Percentiles rank a stretch among this genome's conserved stretches.
These are phyloP conservation scores for Bruchidius siliquastri DNA, from an alignment of 2,888 invertebrate species.

Conservation along the genomic window DNA sequence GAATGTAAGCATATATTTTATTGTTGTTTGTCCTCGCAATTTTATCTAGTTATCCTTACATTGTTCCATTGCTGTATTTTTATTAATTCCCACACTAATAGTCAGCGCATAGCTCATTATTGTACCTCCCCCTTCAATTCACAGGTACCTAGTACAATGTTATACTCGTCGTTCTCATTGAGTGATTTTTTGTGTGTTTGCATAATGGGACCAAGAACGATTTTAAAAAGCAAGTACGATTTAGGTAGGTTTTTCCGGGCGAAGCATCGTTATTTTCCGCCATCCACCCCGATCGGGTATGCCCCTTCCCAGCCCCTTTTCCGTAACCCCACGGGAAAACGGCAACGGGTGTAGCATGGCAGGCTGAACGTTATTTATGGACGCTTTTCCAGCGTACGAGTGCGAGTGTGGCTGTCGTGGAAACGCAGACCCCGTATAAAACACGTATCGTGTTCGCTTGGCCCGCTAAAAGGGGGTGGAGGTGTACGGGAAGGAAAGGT, in stretches of 20 bases:
- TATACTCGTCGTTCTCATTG: too few species aligned
- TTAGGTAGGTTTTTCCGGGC: not conserved
- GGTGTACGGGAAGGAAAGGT: conserved; percentile 4
- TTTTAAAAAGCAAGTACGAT: too few species aligned
- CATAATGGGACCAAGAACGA: too few species aligned
- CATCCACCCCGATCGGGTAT: not conserved
- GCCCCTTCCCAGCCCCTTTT: not conserved
- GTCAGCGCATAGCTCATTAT: too few species aligned
- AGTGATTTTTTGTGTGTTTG: too few species aligned
- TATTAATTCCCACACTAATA: too few species aligned
- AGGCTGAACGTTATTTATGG: conserved; percentile 49
- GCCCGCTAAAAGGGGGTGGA: not conserved
- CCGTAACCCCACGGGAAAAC: conserved; percentile 2
- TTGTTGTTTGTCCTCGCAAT: too few species aligned
- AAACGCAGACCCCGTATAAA: conserved; percentile 36
- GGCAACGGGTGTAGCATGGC: conserved; percentile 36
- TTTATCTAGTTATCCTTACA: too few species aligned
- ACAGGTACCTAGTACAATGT: too few species aligned
- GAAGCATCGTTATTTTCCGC: not conserved
- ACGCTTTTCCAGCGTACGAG: conserved; percentile 39
- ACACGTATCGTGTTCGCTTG: conserved; percentile 30
- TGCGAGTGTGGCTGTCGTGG: not conserved
- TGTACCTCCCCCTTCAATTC: too few species aligned
- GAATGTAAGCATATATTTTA: not conserved
- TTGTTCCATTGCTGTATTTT: too few species aligned